Base-by-base conservation (phyloP, 2,888 invertebrate species). In the Heliconius aoede region DNA sequence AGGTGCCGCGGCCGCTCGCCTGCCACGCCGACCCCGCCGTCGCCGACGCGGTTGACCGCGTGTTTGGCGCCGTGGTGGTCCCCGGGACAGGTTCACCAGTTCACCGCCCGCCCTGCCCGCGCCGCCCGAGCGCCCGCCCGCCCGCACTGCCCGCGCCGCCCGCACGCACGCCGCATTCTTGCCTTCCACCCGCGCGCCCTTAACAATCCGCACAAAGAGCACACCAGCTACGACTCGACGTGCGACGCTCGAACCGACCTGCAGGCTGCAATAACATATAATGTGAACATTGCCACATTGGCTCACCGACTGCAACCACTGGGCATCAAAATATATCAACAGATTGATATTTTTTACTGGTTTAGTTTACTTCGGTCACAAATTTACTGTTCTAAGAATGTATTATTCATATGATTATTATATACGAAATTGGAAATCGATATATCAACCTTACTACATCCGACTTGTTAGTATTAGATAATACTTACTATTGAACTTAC, bases 91-190 rank as follows among this genome's bases (percentile, higher is more conserved):
- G 81, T 83, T 82, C 76, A 81, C 76, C 76, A 82, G 80, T 82
- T 82, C 81, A 80, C 82, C 83, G 83, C 82, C 78, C 85, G 86
- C 84, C 51, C 40, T n/a, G n/a, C n/a, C n/a, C 46, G 46, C 46
- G 46, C 85, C n/a, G n/a, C n/a, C n/a, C n/a, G n/a, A n/a, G n/a
- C 84, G 87, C 87, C 85, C 88, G 80, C 84, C 90, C 90, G 89
- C 93, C 92, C 93, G 93, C 93, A 92, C 92, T 1, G 18, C 46
- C 46, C 46, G 46, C 46, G 18, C 86, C 87, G 80, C 84, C 91
- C 90, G 89, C 93, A 92, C 93, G 93, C 93, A 92, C 92, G 90
- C 92, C 93, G 92, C 92, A 93, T 92, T 91, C 91, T 90, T 91
- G 90, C 91, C 87, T 89, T 89, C 85, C 85, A 84, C 86, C 87